Evolutionary conservation across 2,797 vertebrate species (phyloP).

Genomic region (Acomys russatus): DNA sequence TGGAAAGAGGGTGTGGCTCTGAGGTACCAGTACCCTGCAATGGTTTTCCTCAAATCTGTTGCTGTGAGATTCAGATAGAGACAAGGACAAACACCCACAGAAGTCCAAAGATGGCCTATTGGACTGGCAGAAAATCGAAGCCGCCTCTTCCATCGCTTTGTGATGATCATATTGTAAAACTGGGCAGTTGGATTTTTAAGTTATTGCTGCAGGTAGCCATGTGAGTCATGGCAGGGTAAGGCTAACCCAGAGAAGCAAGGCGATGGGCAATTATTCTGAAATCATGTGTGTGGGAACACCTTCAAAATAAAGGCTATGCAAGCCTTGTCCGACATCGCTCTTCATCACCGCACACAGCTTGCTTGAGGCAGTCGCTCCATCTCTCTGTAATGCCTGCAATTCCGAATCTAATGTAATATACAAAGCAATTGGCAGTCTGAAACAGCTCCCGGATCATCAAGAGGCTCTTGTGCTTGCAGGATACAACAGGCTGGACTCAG

Average conservation of each 20-base stretch:
- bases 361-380: slow-evolving; percentile 22
- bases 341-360: not conserved
- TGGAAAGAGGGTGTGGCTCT: not conserved
- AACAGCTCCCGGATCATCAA: slow-evolving; percentile 42
- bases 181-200: not conserved
- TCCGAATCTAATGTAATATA: slow-evolving; percentile 52
- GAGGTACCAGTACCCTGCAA: not conserved
- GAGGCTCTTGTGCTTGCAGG: slow-evolving; percentile 8
- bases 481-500: not conserved
- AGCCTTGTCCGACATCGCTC: not conserved
- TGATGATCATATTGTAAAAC: not conserved
- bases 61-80: slow-evolving; percentile 13
- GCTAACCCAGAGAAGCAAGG: not conserved
- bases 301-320: not conserved
- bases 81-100: not conserved
- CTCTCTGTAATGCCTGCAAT: not conserved
- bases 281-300: not conserved
- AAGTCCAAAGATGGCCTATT: not conserved
- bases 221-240: not conserved
- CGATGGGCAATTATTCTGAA: slow-evolving; percentile 14
- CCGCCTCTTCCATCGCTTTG: not conserved
- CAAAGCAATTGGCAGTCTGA: slow-evolving; percentile 48
- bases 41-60: slow-evolving; percentile 39
- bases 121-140: not conserved
- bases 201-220: not conserved